phyloP scores from a whole-genome alignment of 1,140 invertebrate genomes.

The Tyrophagus putrescentiae region DNA sequence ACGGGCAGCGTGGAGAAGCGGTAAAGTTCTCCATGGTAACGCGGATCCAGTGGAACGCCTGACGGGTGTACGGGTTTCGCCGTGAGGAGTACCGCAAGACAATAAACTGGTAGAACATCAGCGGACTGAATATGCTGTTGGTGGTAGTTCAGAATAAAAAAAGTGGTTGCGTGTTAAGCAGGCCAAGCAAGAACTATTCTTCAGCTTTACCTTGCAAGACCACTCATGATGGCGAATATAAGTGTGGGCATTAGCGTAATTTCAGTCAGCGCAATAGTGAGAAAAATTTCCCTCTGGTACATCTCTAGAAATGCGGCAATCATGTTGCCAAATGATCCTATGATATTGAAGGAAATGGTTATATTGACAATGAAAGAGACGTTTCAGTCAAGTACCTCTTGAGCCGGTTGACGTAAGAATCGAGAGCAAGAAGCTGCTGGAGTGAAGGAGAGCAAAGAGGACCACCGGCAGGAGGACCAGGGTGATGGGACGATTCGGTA shows the following conservation, averaged over 20 bases:
- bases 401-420: constrained; percentile 68
- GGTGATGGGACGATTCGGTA: constrained; percentile 69
- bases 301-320: neutral
- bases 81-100: constrained; percentile 70
- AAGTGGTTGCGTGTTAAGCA: too few relatives aligned
- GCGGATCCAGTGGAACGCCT: constrained; percentile 25
- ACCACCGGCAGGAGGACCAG: constrained; percentile 74
- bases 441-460: constrained; percentile 76
- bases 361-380: constrained; percentile 22
- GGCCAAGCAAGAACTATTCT: too few relatives aligned
- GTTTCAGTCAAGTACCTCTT: neutral
- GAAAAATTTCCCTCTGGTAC: constrained; percentile 19
- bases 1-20: constrained; percentile 4
- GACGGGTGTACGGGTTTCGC: constrained; percentile 76
- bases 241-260: constrained; percentile 22
- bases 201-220: too few relatives aligned
- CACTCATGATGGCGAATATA: constrained; percentile 18
- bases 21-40: constrained; percentile 1
- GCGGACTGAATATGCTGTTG: constrained; percentile 58
- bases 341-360: constrained; percentile 14
- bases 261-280: constrained; percentile 23
- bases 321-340: constrained; percentile 29
- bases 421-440: constrained; percentile 68
- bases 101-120: constrained; percentile 89
- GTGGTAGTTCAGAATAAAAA: too few relatives aligned